A percentile compares a stretch with the other conserved stretches of the same genome.
phyloP scores from a whole-genome alignment of 2,113 vertebrate species.

The Sinocyclocheilus anophthalmus region DNA sequence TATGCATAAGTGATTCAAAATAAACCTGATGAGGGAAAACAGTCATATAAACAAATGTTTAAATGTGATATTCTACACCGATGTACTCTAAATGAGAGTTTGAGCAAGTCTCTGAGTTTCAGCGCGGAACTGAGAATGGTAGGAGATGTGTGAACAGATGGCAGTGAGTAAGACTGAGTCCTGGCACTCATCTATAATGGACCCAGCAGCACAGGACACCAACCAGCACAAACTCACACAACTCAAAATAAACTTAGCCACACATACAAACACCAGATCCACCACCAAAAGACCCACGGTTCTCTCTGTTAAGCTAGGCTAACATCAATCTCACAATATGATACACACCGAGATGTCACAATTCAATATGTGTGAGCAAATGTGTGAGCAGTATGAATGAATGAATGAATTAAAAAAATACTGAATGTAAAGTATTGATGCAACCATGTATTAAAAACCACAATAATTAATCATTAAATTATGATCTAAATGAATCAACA shows the following conservation, averaged over 20 bases:
- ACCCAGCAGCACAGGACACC: constrained; percentile 12
- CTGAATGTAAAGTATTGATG: too few species aligned
- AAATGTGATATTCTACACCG: constrained; percentile 20
- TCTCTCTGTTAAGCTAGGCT: background rate
- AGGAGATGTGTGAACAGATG: constrained; percentile 48
- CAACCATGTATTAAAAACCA: too few species aligned
- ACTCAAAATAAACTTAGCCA: constrained; percentile 24
- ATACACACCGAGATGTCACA: background rate
- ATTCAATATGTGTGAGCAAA: background rate
- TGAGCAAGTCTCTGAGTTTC: background rate
- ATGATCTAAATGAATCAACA: too few species aligned
- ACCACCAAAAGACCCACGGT: background rate
- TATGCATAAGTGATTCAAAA: background rate
- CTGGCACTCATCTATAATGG: constrained; percentile 45
- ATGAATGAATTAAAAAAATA: too few species aligned
- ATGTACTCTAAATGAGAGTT: constrained; percentile 36
- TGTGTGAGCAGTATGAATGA: too few species aligned
- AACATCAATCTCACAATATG: background rate
- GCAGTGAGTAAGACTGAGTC: constrained; percentile 34
- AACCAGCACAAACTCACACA: constrained; percentile 22
- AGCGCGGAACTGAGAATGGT: constrained; percentile 3
- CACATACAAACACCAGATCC: background rate
- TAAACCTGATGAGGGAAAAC: background rate
- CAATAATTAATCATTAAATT: too few species aligned
- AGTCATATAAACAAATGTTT: constrained; percentile 1